Evolutionary conservation across 2,797 vertebrate species (phyloP), one percentile per base, ranked within the genome.

Genomic region (Hoplostethus mediterraneus): DNA sequence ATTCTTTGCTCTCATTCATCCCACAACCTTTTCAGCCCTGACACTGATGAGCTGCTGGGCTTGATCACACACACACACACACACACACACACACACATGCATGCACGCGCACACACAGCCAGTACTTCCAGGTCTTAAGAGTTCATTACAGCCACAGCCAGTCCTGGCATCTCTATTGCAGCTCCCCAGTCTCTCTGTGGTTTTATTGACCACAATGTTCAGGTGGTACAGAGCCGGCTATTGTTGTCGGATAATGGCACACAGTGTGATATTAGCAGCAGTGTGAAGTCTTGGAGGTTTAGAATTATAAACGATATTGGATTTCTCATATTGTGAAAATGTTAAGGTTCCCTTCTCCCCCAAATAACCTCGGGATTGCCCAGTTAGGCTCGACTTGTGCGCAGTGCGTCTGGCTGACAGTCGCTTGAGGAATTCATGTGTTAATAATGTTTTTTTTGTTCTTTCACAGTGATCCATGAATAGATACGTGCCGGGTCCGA

Each of bases 1-100:
- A 98, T 97, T 97, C 96, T 95, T 94, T 95, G 82, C 94, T 94
- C 96, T 97, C 97, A 98, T 98, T 97, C 97, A 97, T 98, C 95
- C 96, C 95, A 94, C 94, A 95, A 96, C 96, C 95, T 97, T 98
- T 97, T 98, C 96, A 97, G 95, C 95, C 94, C 93, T 96, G 97
- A 97, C 97, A 96, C 96, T 97, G 97, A 98, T 97, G 97, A 98
- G 97, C 96, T 93, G 71, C 95, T 95, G 95, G 95, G 95, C 95
- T 95, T 94, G 60, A 87, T 87, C 86, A 61, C 77, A 67, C 73
- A 75, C 81, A 74, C 68, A 65, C 38, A 40, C 86, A 61, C 77
- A 67, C 73, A 75, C 81, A 74, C 68, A 65, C 38, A 40, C 73
- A 52, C 67, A 63, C 54, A 44, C 33, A 21, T n/a, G 16, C 57